Base-by-base conservation (phyloP, 1,140 invertebrate species). In the Schlechtendalia chinensis region DNA sequence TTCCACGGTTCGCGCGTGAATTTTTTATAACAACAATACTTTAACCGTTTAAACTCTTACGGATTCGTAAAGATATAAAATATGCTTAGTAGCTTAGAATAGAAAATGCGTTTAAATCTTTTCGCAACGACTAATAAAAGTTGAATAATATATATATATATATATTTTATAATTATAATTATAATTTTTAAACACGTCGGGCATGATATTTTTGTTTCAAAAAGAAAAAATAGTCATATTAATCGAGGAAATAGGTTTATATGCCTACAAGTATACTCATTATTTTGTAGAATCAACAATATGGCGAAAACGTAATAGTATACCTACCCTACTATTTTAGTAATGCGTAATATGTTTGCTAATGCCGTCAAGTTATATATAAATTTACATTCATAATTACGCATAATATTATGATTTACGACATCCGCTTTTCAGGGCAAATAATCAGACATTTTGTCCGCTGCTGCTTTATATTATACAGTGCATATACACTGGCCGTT, bases 381-480 rank as follows among this genome's bases (percentile, higher is more conserved):
- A 29, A n/a, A 45, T 39, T 45, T 67, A 67, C 39, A 19, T 22
- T 45, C 19, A 5, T 39, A 67, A n/a, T 67, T 45, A 63, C 5
- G 39, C 19, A 65, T 61, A n/a, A n/a, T 72, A 54, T 27, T 72
- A 72, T 72, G 47, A 72, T 72, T 72, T 53, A 72, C 50, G 17
- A 22, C 16, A 72, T 72, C 16, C 47, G 39, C 8, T 8, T 53
- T 54, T 72, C 16, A 72, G 24, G 22, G 47, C 53, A 53, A 72
- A 72, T 24, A 61, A 8, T 61, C 59, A 61, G 27, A 53, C 8
- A 45, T 17, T 24, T 53, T 6, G 6, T 27, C 24, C 24, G 14
- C 10, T 72, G 22, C 29, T 71, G 19, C 17, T 1, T 2, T 17
- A 54, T 17, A 54, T 53, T 10, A n/a, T 12, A 6, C 14, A 45